A percentile compares a stretch with the other conserved stretches of the same genome.
Conservation (phyloP, 1,140 invertebrate genomes). For the Brachionus sp. region DNA sequence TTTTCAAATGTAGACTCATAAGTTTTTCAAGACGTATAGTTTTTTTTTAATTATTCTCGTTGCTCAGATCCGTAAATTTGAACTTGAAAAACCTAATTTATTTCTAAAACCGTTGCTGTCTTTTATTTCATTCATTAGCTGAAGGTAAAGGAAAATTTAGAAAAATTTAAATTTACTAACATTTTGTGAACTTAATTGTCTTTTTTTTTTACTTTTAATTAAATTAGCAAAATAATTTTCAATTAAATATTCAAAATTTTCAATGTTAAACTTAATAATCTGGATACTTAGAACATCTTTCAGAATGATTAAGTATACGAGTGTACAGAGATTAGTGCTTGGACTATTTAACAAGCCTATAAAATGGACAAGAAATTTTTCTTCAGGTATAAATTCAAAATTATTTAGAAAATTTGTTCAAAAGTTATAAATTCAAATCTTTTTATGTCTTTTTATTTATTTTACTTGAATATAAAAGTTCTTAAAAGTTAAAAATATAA, state of each 20-base stretch:
- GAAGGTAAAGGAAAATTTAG: conserved; percentile 28
- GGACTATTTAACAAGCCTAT: neutral
- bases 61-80: conserved; percentile 35
- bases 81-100: neutral
- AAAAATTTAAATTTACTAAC: neutral
- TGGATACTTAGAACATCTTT: neutral
- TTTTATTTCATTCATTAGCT: neutral
- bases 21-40: conserved; percentile 10
- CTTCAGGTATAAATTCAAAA: neutral
- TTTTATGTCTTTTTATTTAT: no score
- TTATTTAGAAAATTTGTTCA: neutral
- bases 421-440: neutral
- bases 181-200: conserved; percentile 40
- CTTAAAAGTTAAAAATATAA: no score
- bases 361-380: neutral
- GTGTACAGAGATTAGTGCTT: neutral
- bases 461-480: no score
- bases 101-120: conserved; percentile 25
- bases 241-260: conserved; percentile 1
- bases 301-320: conserved; percentile 3
- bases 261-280: neutral
- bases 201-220: neutral
- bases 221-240: neutral
- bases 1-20: neutral
- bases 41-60: conserved; percentile 17